Evolutionary conservation across 2,888 invertebrate genomes (phyloP).

Genomic region (Megaustenia siamemsis): DNA sequence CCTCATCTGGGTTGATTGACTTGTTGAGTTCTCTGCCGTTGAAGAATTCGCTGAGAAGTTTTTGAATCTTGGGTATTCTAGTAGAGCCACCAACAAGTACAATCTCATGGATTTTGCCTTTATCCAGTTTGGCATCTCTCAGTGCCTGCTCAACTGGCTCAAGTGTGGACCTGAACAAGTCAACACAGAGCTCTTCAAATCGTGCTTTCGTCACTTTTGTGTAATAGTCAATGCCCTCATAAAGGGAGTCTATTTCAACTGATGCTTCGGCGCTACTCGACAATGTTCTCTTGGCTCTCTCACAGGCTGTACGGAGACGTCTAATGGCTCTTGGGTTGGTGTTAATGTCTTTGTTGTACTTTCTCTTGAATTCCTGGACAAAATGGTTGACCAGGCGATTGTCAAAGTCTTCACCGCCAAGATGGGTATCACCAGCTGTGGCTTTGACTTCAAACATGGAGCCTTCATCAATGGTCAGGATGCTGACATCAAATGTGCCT

Average conservation of each 20-base stretch:
- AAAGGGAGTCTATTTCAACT: conserved; percentile 95
- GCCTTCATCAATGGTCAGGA: conserved; percentile 81
- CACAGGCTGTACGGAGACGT: conserved; percentile 86
- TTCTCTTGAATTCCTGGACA: conserved; percentile 84
- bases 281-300: conserved; percentile 79
- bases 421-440: conserved; percentile 29
- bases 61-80: conserved; percentile 23
- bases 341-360: conserved; percentile 82
- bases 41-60: conserved; percentile 63
- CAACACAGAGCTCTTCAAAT: conserved; percentile 85
- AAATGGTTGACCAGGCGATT: conserved; percentile 90
- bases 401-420: conserved; percentile 84
- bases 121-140: conserved; percentile 95
- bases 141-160: conserved; percentile 97
- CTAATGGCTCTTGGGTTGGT: conserved; percentile 87
- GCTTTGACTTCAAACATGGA: conserved; percentile 85
- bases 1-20: conserved; percentile 81
- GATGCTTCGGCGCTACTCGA: conserved; percentile 81
- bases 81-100: conserved; percentile 90
- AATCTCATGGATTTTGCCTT: conserved; percentile 85
- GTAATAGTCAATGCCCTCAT: conserved; percentile 96
- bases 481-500: conserved; percentile 31
- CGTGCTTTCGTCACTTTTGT: conserved; percentile 94
- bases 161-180: conserved; percentile 92
- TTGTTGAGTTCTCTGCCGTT: conserved; percentile 86